phyloP scores from a whole-genome alignment of 2,797 vertebrate genomes.

The Pogonophryne albipinna region DNA sequence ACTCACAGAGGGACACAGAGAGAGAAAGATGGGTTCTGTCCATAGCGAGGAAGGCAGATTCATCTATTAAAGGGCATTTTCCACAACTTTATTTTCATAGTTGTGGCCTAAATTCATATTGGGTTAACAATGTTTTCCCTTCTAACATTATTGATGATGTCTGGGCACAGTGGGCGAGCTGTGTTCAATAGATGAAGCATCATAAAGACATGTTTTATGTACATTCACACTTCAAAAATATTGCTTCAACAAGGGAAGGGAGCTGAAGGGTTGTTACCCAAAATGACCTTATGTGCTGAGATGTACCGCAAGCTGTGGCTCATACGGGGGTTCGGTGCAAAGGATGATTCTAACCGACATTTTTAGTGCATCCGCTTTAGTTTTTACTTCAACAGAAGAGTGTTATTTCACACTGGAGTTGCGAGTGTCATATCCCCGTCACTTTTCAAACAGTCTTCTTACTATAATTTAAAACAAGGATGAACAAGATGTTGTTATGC shows the following conservation, averaged over 20 bases:
- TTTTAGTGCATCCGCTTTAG: conserved; percentile 7
- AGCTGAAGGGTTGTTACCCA: neutral
- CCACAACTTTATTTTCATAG: conserved; percentile 6
- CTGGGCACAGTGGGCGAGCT: neutral
- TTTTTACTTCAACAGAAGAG: neutral
- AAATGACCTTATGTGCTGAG: conserved; percentile 15
- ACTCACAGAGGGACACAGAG: conserved; percentile 23
- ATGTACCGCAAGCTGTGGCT: conserved; percentile 27
- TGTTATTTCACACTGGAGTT: neutral
- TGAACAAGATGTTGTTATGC: conserved; percentile 23
- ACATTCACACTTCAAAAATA: neutral
- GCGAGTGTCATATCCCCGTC: neutral
- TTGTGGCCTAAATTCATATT: neutral
- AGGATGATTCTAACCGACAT: conserved; percentile 30
- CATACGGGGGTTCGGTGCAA: neutral
- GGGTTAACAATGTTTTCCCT: neutral
- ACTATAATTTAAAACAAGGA: neutral
- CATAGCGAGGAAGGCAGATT: conserved; percentile 8
- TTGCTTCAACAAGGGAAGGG: neutral
- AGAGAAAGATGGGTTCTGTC: conserved; percentile 23
- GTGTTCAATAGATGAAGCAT: neutral
- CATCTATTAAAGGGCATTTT: neutral
- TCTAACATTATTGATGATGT: neutral
- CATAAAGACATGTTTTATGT: neutral
- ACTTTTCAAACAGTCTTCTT: neutral